Evolutionary conservation across 1,140 invertebrate genomes (phyloP).

Genomic region (Drosophila punjabiensis): DNA sequence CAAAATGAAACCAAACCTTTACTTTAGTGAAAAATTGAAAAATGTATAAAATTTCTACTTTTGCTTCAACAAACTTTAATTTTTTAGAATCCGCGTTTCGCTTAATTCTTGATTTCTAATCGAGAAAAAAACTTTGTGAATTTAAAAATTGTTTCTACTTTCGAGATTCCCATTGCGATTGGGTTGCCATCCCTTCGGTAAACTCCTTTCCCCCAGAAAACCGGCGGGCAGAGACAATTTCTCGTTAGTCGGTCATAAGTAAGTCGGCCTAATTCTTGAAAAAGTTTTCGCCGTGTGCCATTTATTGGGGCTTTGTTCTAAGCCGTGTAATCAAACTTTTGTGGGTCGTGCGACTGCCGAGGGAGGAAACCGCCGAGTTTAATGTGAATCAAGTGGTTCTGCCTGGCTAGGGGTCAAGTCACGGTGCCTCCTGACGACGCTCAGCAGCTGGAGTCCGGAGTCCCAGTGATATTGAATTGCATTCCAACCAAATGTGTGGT

Average conservation of each 20-base stretch:
- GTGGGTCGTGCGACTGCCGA: background rate
- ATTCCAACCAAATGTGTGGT: background rate
- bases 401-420: background rate
- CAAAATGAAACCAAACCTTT: background rate
- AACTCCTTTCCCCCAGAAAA: background rate
- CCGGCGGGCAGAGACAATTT: background rate
- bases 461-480: constrained; percentile 1
- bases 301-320: constrained; percentile 45
- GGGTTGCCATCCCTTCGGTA: background rate
- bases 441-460: too few species aligned
- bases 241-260: constrained; percentile 9
- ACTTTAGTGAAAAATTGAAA: background rate
- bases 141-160: constrained; percentile 22
- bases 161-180: background rate
- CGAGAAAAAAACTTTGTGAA: constrained; percentile 5
- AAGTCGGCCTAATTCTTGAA: constrained; percentile 12
- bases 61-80: background rate
- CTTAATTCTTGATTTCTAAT: constrained; percentile 14
- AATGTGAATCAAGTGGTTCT: constrained; percentile 8
- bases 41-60: background rate
- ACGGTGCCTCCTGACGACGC: too few species aligned
- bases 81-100: too few species aligned
- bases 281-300: constrained; percentile 37
- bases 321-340: constrained; percentile 43
- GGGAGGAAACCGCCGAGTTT: background rate